Evolutionary conservation across 2,888 invertebrate genomes (phyloP), one percentile per base, ranked within the genome.

Genomic region (Cybosia mesomella): DNA sequence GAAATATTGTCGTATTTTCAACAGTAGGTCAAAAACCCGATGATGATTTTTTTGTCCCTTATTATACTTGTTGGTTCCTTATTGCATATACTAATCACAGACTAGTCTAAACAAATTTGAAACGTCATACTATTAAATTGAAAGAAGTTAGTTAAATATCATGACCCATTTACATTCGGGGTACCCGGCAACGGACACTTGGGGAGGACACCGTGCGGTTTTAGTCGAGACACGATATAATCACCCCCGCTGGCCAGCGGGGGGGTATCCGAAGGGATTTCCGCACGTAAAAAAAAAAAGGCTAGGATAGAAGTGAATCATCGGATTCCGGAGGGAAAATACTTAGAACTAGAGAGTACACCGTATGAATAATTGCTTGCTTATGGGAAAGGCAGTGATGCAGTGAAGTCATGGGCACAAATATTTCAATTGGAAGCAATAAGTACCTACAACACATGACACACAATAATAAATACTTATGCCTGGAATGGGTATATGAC

Each of bases 301-400:
- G n/a, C n/a, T n/a, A n/a, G n/a, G n/a, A n/a, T n/a, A 53, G 53
- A 21, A 21, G 32, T 62, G 62, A 62, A 53, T 53, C 62, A 62
- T 32, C n/a, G 8, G n/a, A 49, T 8, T 49, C n/a, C 9, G n/a
- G 3, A 53, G 21, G 53, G 32, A 22, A n/a, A 61, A 49, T 62
- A 53, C 61, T 61, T 13, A 28, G 61, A 28, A 49, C 22, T 34
- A 59, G 21, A 21, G n/a, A 61, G 49, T 32, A 43, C 11, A 8
- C 2, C 22, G 13, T 36, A 22, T 59, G 28, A 62, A n/a, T 62
- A 53, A 21, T n/a, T 28, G 4, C n/a, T 18, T 7, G 15, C 15
- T 2, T 39, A 43, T 39, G 8, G 9, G n/a, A 49, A 49, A 49
- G 9, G n/a, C n/a, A 9, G n/a, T 18, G n/a, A 18, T n/a, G n/a